Base-by-base conservation (phyloP, 2,797 vertebrate species). In the Eulemur mongoz region DNA sequence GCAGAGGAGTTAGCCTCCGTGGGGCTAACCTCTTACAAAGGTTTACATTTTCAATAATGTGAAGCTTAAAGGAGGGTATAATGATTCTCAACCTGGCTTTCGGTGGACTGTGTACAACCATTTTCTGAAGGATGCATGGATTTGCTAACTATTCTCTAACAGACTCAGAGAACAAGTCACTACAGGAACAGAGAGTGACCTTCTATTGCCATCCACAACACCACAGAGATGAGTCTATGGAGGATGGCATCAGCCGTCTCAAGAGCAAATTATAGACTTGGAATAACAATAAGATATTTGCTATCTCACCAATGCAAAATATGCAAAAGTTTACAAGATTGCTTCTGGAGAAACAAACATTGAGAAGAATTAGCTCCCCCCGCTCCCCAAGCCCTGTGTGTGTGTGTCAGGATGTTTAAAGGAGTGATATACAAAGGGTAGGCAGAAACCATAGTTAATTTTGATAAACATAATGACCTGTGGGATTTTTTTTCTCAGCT, bases 381-480 rank as follows among this genome's bases (percentile, higher is more conserved):
- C 22, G 0, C 7, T 17, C 50, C 50, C 50, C 4, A 40, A 40
- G 40, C 5, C 40, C 40, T 50, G 1, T 78, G 72, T 57, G 32
- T 54, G 38, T 84, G 18, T 9, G 20, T 52, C 59, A 83, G 75
- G 23, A 73, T 59, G 17, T 79, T 93, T 94, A 93, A 96, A 40
- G 50, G 35, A 93, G 52, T 91, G 70, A 23, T 93, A 91, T 89
- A 93, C 65, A 87, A 83, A 96, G 84, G 52, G n/a, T 89, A 63
- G 81, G 43, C 35, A 98, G 96, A 97, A 87, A 88, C 70, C 48
- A 75, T 2, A 30, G 57, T 87, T 96, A 95, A 95, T 96, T 96
- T 89, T 95, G 86, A 88, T 97, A 97, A 96, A 97, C 91, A 95
- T 97, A 97, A 84, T 97, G 59, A 81, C 87, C 82, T 88, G 96